Conservation (phyloP, 2,888 invertebrate genomes). For the Pemphredon lugubris region DNA sequence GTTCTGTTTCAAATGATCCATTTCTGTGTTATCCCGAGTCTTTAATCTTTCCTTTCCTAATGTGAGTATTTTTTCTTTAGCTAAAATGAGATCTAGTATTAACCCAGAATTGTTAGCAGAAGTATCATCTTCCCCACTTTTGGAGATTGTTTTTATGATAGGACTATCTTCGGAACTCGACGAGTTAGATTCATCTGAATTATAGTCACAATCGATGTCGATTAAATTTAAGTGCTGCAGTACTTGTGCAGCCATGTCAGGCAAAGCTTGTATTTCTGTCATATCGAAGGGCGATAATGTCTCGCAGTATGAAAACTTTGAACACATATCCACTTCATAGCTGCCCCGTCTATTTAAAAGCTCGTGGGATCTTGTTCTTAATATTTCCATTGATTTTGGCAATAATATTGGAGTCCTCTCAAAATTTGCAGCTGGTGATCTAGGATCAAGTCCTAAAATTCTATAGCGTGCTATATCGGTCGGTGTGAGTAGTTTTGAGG, state of each 20-base stretch:
- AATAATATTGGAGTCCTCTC: slow-evolving; percentile 75
- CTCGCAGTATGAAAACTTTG: slow-evolving; percentile 66
- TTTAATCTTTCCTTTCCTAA: slow-evolving; percentile 2
- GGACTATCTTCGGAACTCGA: slow-evolving; percentile 3
- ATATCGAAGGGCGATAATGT: slow-evolving; percentile 61
- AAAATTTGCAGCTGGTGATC: slow-evolving; percentile 76
- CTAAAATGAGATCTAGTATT: background rate
- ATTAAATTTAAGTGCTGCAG: slow-evolving; percentile 6
- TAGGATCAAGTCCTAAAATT: slow-evolving; percentile 68
- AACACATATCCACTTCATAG: slow-evolving; percentile 42
- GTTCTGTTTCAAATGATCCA: slow-evolving; percentile 19
- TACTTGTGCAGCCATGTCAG: slow-evolving; percentile 38
- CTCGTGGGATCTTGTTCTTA: slow-evolving; percentile 51
- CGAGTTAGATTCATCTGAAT: background rate
- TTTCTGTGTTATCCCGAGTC: background rate
- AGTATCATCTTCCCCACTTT: slow-evolving; percentile 45
- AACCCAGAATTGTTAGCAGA: slow-evolving; percentile 18
- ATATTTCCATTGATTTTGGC: slow-evolving; percentile 57
- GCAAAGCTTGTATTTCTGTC: slow-evolving; percentile 69
- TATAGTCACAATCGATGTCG: background rate
- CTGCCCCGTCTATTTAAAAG: slow-evolving; percentile 38
- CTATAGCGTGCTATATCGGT: slow-evolving; percentile 44
- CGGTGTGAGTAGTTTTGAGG: slow-evolving; percentile 31
- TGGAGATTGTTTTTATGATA: slow-evolving; percentile 24
- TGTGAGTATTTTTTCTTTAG: background rate